Evolutionary conservation across 2,113 vertebrate species (phyloP).

Genomic region (Semicossyphus pulcher): DNA sequence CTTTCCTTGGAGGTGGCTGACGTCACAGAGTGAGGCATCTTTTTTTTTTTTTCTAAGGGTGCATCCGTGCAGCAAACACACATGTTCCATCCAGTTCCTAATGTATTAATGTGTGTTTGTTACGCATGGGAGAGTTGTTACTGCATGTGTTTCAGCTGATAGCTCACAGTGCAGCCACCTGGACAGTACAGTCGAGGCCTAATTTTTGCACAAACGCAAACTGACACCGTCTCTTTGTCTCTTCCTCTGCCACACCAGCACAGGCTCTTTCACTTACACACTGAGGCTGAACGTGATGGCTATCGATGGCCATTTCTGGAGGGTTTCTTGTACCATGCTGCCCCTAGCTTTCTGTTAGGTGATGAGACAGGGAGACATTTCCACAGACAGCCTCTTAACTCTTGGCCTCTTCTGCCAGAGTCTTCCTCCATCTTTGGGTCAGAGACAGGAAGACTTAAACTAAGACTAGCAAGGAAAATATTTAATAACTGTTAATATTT

Average conservation of each 20-base stretch:
- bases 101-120: not conserved
- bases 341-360: not conserved
- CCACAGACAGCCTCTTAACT: not conserved
- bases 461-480: not conserved
- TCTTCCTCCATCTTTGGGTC: not conserved
- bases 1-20: slow-evolving; percentile 57
- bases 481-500: too few species aligned
- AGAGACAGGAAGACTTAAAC: not conserved
- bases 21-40: slow-evolving; percentile 44
- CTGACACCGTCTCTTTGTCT: slow-evolving; percentile 50
- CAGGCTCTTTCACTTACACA: slow-evolving; percentile 1
- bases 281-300: slow-evolving; percentile 1
- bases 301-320: slow-evolving; percentile 1
- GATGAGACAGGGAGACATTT: slow-evolving; percentile 3
- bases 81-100: not conserved
- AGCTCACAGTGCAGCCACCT: slow-evolving; percentile 67
- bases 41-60: slow-evolving; percentile 13
- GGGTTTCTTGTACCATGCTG: not conserved
- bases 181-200: slow-evolving; percentile 52
- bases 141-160: slow-evolving; percentile 38
- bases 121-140: not conserved
- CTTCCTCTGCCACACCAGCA: slow-evolving; percentile 37
- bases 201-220: slow-evolving; percentile 69
- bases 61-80: slow-evolving; percentile 21
- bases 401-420: not conserved